A percentile compares a stretch with the other conserved stretches of the same genome.
These are phyloP conservation scores for Ectemnius cavifrons DNA, from an alignment of 2,888 invertebrate genomes.

Conservation along the genomic window DNA sequence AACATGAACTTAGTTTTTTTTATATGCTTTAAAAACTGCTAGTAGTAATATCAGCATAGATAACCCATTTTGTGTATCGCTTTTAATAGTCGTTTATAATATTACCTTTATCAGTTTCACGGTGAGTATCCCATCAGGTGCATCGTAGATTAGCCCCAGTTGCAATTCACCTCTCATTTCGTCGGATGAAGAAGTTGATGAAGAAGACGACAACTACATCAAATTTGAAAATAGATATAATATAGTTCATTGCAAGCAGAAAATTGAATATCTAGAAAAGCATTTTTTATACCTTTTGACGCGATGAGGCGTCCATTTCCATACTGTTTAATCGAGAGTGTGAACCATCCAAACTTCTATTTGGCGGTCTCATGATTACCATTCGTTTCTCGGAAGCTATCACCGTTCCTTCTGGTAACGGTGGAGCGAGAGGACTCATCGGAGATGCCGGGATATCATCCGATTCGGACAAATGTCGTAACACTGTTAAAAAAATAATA, in stretches of 20 bases:
- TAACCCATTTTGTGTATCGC: neutral
- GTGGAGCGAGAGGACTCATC: constrained; percentile 69
- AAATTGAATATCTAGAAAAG: neutral
- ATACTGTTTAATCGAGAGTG: constrained; percentile 83
- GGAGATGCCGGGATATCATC: constrained; percentile 66
- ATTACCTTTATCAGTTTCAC: constrained; percentile 83
- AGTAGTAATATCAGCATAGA: neutral
- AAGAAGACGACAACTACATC: constrained; percentile 70
- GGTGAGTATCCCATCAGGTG: constrained; percentile 82
- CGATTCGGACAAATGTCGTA: constrained; percentile 68
- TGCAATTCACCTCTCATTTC: constrained; percentile 83
- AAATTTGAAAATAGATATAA: constrained; percentile 8
- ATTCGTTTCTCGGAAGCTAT: constrained; percentile 79
- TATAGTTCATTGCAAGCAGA: neutral
- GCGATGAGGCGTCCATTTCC: constrained; percentile 80
- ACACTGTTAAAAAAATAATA: constrained; percentile 46
- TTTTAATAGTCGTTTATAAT: neutral
- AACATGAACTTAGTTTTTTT: constrained; percentile 1
- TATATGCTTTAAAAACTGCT: neutral
- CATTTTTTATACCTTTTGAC: constrained; percentile 43
- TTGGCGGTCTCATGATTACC: constrained; percentile 76
- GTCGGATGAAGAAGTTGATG: constrained; percentile 71
- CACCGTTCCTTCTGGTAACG: constrained; percentile 69
- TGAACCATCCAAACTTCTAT: constrained; percentile 80
- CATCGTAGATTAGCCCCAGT: constrained; percentile 82